A percentile compares a stretch with the other conserved stretches of the same genome.
Conservation (phyloP, 2,113 vertebrate genomes). For the Theristicus caerulescens region DNA sequence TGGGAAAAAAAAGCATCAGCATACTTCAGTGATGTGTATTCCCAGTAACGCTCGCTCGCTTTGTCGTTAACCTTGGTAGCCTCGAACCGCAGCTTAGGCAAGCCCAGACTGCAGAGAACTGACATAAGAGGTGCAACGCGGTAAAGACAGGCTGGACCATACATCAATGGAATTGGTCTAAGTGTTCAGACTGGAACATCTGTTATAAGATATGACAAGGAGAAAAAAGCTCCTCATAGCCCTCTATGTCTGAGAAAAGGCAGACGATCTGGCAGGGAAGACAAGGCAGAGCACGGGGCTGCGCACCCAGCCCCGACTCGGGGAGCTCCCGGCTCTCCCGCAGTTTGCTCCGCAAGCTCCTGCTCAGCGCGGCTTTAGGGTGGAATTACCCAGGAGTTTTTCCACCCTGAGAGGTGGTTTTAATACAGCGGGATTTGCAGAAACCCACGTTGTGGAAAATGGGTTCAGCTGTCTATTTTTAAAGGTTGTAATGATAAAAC, state of each 20-base stretch:
- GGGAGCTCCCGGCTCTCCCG: neutral
- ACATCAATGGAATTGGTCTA: neutral
- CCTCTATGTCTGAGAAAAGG: neutral
- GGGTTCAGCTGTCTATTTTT: neutral
- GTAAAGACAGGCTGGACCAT: neutral
- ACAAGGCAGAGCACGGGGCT: fast-evolving
- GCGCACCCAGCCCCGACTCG: neutral
- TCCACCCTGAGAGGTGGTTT: neutral
- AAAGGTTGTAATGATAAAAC: neutral
- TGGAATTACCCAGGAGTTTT: neutral
- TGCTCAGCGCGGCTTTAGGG: neutral
- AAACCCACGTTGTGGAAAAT: neutral
- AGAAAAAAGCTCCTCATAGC: neutral
- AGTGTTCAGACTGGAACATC: neutral
- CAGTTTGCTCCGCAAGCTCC: neutral
- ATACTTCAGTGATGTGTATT: neutral
- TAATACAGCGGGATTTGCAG: neutral
- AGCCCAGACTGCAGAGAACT: neutral
- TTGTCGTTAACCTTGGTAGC: neutral
- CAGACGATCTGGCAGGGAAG: neutral
- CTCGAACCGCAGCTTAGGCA: neutral
- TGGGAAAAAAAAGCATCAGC: neutral
- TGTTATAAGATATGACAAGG: neutral
- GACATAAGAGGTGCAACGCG: neutral
- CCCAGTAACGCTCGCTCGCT: neutral